Evolutionary conservation across 2,797 vertebrate genomes (phyloP), one percentile per base, ranked within the genome.

Genomic region (Malurus splendens): DNA sequence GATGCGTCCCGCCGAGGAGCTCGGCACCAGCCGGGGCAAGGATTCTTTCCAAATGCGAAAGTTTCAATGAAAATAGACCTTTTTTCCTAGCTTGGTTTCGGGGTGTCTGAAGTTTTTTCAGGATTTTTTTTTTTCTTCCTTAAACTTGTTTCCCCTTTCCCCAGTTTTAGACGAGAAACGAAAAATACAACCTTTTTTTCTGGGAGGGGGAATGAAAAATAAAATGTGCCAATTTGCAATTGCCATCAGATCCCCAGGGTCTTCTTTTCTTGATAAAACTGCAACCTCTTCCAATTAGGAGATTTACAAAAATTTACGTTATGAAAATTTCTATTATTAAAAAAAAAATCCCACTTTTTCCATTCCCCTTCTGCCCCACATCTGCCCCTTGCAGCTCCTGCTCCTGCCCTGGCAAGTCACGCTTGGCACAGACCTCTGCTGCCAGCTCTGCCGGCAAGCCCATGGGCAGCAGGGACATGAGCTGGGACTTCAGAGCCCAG

Each of bases 31-130:
- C 30, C 59, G 25, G 39, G 39, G 22, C 75, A 57, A 50, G 24
- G 74, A 59, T 44, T 51, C 65, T 30, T 47, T 73, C 25, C 62
- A 33, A 4, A 55, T 14, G 32, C 30, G 3, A 65, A 90, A 91
- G 86, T 90, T 92, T 60, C 59, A 45, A 36, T 75, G 30, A 84
- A 91, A 82, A 48, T 3, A 18, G 2, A 68, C 51, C 50, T 77
- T 64, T 64, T 45, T 15, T 19, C 39, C 17, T 19, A 38, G 47
- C 44, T 75, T 22, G 48, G 47, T 68, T 73, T 59, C 24, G 82
- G 72, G 52, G 56, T 68, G 62, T 59, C 59, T 89, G 60, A 82
- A 93, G 92, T 93, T 92, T 84, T 86, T 81, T 22, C 42, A 36
- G 59, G 6, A 8, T 80, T 85, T 70, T 86, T 80, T 65, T 74